These are phyloP conservation scores for Lutjanus campechanus DNA, from an alignment of 2,797 vertebrate genomes.

Conservation along the genomic window DNA sequence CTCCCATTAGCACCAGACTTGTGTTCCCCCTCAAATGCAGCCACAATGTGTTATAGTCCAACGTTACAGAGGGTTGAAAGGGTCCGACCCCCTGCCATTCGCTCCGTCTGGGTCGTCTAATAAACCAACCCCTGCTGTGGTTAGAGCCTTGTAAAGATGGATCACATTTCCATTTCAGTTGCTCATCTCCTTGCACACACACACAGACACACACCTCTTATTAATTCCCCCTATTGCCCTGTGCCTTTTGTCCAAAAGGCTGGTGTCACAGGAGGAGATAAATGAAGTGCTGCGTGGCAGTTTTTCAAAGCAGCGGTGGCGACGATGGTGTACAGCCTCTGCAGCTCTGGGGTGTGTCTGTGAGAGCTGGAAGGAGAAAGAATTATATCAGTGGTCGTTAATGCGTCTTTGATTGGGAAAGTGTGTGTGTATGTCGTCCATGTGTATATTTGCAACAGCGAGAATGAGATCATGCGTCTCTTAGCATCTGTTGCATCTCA, in stretches of 20 bases:
- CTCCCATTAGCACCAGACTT: slow-evolving; percentile 33
- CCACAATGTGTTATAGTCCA: slow-evolving; percentile 1
- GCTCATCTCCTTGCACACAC: slow-evolving; percentile 30
- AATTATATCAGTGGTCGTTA: background rate
- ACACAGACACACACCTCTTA: slow-evolving; percentile 25
- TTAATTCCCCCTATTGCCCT: slow-evolving; percentile 42
- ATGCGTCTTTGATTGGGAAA: slow-evolving; percentile 17
- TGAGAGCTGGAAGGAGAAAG: slow-evolving; percentile 3
- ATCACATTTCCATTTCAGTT: slow-evolving; percentile 69
- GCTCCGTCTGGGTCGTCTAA: slow-evolving; percentile 51
- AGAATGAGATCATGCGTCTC: slow-evolving; percentile 24
- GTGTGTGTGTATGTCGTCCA: background rate
- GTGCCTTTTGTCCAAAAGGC: slow-evolving; percentile 58
- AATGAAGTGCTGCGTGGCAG: slow-evolving; percentile 50
- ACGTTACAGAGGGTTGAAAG: slow-evolving; percentile 29
- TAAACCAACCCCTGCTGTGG: slow-evolving; percentile 63
- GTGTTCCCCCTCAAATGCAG: slow-evolving; percentile 4
- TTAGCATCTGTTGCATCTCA: slow-evolving; percentile 76
- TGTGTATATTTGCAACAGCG: background rate
- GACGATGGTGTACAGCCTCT: background rate
- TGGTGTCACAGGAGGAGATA: slow-evolving; percentile 58
- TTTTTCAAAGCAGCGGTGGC: slow-evolving; percentile 31
- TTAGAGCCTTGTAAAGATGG: slow-evolving; percentile 61
- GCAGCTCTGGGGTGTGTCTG: slow-evolving; percentile 42
- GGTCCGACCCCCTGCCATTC: slow-evolving; percentile 41